These are phyloP conservation scores for Phymastichus coffea DNA, from an alignment of 1,140 invertebrate genomes.

Conservation along the genomic window DNA sequence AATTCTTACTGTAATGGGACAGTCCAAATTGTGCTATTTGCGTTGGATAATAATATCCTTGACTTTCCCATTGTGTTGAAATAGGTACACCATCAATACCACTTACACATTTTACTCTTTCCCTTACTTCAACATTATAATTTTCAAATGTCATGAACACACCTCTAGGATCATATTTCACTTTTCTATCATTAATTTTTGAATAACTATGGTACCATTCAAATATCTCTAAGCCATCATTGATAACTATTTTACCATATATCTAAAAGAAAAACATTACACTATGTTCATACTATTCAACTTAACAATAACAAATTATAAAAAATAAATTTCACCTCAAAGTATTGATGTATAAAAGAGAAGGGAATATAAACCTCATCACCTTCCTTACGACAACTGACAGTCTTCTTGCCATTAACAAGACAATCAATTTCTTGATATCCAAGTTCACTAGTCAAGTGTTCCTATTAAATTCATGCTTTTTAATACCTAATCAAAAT, in stretches of 20 bases:
- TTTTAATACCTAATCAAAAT: slow-evolving; percentile 9
- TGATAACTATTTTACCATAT: slow-evolving; percentile 73
- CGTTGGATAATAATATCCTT: slow-evolving; percentile 95
- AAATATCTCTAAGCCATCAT: slow-evolving; percentile 74
- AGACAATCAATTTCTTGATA: slow-evolving; percentile 83
- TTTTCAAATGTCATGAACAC: slow-evolving; percentile 96
- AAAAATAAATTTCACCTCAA: slow-evolving; percentile 69
- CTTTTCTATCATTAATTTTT: slow-evolving; percentile 85
- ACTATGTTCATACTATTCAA: neutral
- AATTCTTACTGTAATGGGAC: slow-evolving; percentile 94
- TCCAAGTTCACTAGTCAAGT: slow-evolving; percentile 44
- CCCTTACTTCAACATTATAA: slow-evolving; percentile 94
- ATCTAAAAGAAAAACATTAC: slow-evolving; percentile 53
- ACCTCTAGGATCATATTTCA: slow-evolving; percentile 83
- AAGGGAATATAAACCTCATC: slow-evolving; percentile 91
- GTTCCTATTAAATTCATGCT: slow-evolving; percentile 37
- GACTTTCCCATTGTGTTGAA: slow-evolving; percentile 91
- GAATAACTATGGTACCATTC: slow-evolving; percentile 95
- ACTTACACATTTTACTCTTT: slow-evolving; percentile 94
- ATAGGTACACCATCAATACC: slow-evolving; percentile 89
- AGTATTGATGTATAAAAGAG: slow-evolving; percentile 90
- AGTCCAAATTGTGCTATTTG: slow-evolving; percentile 98
- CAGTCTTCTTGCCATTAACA: slow-evolving; percentile 86
- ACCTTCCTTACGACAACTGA: slow-evolving; percentile 81
- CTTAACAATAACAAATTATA: slow-evolving; percentile 6